Conservation (phyloP, 2,113 vertebrate species). For the Coryphaenoides rupestris region DNA sequence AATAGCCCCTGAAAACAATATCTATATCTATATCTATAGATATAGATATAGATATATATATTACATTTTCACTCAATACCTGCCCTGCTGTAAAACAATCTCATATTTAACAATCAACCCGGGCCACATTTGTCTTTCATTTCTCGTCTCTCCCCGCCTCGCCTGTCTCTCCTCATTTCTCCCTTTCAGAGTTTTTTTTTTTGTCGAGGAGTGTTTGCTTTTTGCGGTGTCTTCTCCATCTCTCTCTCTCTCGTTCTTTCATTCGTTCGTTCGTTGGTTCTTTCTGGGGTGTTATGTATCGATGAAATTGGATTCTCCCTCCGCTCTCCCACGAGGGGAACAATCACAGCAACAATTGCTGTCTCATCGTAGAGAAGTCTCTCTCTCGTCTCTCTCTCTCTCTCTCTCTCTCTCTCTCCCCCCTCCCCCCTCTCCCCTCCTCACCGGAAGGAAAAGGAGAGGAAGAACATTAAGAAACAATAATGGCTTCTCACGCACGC, state of each 20-base stretch:
- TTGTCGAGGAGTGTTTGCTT: conserved; percentile 29
- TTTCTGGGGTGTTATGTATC: conserved; percentile 49
- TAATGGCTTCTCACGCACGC: conserved; percentile 51
- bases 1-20: conserved; percentile 74
- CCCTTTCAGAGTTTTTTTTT: conserved; percentile 15
- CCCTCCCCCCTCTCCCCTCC: too few species aligned
- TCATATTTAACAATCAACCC: conserved; percentile 72
- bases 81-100: conserved; percentile 68
- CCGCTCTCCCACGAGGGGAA: conserved; percentile 51
- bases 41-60: too few species aligned
- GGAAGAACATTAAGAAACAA: conserved; percentile 44
- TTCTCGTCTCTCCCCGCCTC: conserved; percentile 18
- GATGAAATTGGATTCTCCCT: conserved; percentile 67
- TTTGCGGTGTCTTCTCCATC: conserved; percentile 17
- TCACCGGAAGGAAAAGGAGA: conserved; percentile 51
- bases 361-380: conserved; percentile 51
- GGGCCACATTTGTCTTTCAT: not conserved
- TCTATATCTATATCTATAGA: conserved; percentile 69
- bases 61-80: conserved; percentile 72
- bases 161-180: not conserved
- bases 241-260: conserved; percentile 3
- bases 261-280: not conserved
- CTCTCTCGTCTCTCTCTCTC: too few species aligned
- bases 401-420: too few species aligned
- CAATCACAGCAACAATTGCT: conserved; percentile 52